Base-by-base conservation (phyloP, 2,888 invertebrate species). In the Agrochola circellaris region DNA sequence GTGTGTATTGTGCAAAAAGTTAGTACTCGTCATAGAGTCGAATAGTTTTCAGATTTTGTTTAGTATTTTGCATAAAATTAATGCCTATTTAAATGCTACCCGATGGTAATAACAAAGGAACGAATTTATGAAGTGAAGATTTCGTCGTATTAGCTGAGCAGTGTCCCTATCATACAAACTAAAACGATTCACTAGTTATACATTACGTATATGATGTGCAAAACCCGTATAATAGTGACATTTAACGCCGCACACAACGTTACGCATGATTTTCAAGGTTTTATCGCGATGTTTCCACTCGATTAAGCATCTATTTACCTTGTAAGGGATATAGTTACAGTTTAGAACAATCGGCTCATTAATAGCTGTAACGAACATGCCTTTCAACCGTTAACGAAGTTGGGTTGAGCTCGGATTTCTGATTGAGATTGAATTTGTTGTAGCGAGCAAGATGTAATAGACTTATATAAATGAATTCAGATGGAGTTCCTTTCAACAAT, bases 201-300 rank as follows among this genome's bases (percentile, higher is more conserved):
- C 17, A 66, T 45, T 20, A n/a, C 9, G 13, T 68, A 74, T n/a
- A 66, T 45, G 69, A 66, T 73, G 72, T 69, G 71, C 75, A 83
- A 60, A 42, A 70, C 74, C 83, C 83, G 83, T 84, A 83, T 83
- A 83, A 83, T 51, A 56, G 79, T 83, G 66, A 66, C 86, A 83
- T 83, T 84, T 83, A 86, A 84, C 79, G 71, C 84, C 54, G 11
- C 45, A 78, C 45, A 83, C 84, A 69, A 72, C 65, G 74, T 73
- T 86, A 86, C 84, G 83, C 83, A 66, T 73, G 83, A 72, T 79
- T 86, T 83, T 84, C 83, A 84, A 84, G 83, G 83, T 75, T 84
- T 86, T 70, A 86, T 86, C 72, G 60, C 83, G 73, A 83, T 71
- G 79, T 86, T 84, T 86, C 86, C 86, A 86, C 65, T 79, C 79